A percentile compares a stretch with the other conserved stretches of the same genome.
These are phyloP conservation scores for Planococcus citri DNA, from an alignment of 1,140 invertebrate genomes.

Conservation along the genomic window DNA sequence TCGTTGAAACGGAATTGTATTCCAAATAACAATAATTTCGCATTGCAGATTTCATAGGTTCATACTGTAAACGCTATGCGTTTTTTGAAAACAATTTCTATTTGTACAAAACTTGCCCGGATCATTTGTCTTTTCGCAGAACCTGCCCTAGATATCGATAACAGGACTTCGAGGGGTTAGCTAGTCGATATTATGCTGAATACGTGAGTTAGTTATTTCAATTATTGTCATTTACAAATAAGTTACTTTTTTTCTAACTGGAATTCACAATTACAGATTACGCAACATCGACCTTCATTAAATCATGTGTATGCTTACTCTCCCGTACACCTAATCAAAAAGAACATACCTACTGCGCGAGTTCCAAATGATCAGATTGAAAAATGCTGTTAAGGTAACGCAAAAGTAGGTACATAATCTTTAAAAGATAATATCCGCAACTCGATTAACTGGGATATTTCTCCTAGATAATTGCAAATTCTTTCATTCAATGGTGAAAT, in stretches of 20 bases:
- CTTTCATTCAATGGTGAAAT: slow-evolving; percentile 99
- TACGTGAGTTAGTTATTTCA: slow-evolving; percentile 38
- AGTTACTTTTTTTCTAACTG: slow-evolving; percentile 80
- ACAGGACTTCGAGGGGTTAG: slow-evolving; percentile 73
- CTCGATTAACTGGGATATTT: background rate
- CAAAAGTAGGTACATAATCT: slow-evolving; percentile 8
- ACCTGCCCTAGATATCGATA: slow-evolving; percentile 62
- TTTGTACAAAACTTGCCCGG: slow-evolving; percentile 45
- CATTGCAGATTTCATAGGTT: slow-evolving; percentile 60
- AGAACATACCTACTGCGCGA: slow-evolving; percentile 69
- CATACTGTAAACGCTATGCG: slow-evolving; percentile 81
- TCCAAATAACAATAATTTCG: background rate
- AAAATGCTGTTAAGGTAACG: slow-evolving; percentile 77
- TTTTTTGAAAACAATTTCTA: slow-evolving; percentile 62
- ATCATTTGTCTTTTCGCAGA: slow-evolving; percentile 73
- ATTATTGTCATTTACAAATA: slow-evolving; percentile 44
- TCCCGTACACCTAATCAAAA: slow-evolving; percentile 63
- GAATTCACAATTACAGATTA: slow-evolving; percentile 90
- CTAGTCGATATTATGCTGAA: slow-evolving; percentile 92
- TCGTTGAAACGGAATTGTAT: background rate
- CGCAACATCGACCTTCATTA: slow-evolving; percentile 77
- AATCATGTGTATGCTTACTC: slow-evolving; percentile 76
- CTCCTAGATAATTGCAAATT: slow-evolving; percentile 72
- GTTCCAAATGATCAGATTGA: slow-evolving; percentile 83
- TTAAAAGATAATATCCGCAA: background rate